These are phyloP conservation scores for Craniophora ligustri DNA, from an alignment of 2,888 invertebrate species.

Conservation along the genomic window DNA sequence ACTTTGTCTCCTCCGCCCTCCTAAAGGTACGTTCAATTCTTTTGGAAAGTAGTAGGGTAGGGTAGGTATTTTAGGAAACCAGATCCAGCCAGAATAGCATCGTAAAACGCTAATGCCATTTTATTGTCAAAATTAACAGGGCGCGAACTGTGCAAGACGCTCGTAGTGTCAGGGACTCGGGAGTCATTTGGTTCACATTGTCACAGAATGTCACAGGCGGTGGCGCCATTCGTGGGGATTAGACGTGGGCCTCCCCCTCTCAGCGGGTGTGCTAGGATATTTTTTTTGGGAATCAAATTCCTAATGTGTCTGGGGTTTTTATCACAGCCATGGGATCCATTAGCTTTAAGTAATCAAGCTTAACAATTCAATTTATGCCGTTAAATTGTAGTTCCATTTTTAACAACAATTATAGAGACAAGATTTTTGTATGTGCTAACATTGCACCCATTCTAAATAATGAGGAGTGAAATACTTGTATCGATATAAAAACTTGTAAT, in stretches of 20 bases:
- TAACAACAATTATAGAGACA: no score
- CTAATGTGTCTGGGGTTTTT: conserved; percentile 40
- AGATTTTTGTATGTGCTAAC: no score
- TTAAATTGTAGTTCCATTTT: no score
- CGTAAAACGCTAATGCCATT: conserved; percentile 26
- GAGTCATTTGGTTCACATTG: conserved; percentile 70
- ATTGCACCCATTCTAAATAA: no score
- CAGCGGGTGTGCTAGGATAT: conserved; percentile 37
- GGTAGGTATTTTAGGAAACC: background rate
- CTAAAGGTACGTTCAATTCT: background rate
- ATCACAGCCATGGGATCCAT: conserved; percentile 26
- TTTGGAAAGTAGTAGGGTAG: background rate
- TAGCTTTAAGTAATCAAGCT: conserved; percentile 33
- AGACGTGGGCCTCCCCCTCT: conserved; percentile 37
- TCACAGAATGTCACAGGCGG: conserved; percentile 64
- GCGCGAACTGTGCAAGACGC: conserved; percentile 38
- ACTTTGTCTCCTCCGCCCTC: no score
- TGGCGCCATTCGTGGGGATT: conserved; percentile 65
- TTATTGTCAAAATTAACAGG: conserved; percentile 53
- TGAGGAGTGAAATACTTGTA: no score
- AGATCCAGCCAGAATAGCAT: background rate
- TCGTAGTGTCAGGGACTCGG: conserved; percentile 57
- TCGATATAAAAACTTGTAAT: background rate
- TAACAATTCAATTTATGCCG: no score
- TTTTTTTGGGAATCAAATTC: conserved; percentile 39